A percentile compares a stretch with the other conserved stretches of the same genome.
phyloP scores from a whole-genome alignment of 2,113 vertebrate species.

The Cyanistes caeruleus region DNA sequence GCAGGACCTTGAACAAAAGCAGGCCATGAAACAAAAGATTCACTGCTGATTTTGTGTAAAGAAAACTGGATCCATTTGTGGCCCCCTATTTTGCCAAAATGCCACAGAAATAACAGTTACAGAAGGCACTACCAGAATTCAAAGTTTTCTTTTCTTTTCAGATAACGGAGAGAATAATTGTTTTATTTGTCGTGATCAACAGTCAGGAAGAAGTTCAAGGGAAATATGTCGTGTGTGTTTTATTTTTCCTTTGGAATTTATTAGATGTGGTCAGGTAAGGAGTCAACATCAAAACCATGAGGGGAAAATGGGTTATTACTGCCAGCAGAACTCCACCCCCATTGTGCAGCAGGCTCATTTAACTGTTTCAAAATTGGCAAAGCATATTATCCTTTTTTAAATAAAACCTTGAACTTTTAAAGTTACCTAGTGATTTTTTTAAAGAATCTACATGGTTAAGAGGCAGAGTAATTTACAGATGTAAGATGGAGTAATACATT shows the following conservation, averaged over 20 bases:
- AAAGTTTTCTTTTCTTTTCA: slow-evolving; percentile 67
- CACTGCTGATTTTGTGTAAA: not conserved
- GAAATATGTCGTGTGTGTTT: slow-evolving; percentile 84
- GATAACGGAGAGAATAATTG: slow-evolving; percentile 88
- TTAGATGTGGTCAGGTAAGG: slow-evolving; percentile 88
- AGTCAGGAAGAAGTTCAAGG: slow-evolving; percentile 90
- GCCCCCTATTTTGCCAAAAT: not conserved
- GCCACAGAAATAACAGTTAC: not conserved
- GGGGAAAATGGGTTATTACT: not conserved
- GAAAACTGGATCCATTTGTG: not conserved
- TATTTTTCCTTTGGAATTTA: slow-evolving; percentile 92
- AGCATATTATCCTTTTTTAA: not conserved
- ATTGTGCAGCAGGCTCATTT: not conserved
- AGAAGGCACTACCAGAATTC: not conserved
- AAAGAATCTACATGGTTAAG: not conserved
- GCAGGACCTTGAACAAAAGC: not conserved
- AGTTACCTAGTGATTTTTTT: not conserved
- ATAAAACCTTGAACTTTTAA: not conserved
- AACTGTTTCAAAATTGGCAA: slow-evolving; percentile 4
- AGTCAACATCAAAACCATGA: not conserved
- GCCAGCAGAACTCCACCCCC: not conserved
- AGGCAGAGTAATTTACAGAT: not conserved
- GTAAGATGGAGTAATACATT: not conserved
- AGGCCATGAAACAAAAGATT: not conserved
- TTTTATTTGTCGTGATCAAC: slow-evolving; percentile 86